These are phyloP conservation scores for Leptodactylus fuscus DNA, from an alignment of 2,113 vertebrate genomes.

Conservation along the genomic window DNA sequence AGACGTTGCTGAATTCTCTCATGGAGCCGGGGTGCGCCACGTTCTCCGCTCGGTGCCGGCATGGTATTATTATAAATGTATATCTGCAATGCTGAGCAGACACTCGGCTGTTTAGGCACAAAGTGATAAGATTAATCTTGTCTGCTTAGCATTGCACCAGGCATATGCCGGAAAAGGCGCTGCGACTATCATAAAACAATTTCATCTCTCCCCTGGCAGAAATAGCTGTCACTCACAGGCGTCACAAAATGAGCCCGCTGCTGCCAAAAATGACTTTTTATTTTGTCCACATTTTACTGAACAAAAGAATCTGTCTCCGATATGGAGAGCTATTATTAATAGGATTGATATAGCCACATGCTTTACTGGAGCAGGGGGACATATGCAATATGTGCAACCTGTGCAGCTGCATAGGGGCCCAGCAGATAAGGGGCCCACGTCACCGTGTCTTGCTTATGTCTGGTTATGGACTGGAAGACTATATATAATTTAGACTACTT, in stretches of 20 bases:
- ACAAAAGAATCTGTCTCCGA: neutral
- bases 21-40: neutral
- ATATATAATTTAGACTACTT: too few relatives aligned
- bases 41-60: neutral
- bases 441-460: too few relatives aligned
- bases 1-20: neutral
- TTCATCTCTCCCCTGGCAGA: slow-evolving; percentile 23
- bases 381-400: neutral
- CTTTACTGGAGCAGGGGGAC: neutral
- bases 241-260: neutral
- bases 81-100: neutral
- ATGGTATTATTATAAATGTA: slow-evolving; percentile 17
- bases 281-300: neutral
- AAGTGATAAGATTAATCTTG: slow-evolving; percentile 24
- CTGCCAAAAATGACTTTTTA: neutral
- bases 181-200: slow-evolving; percentile 1
- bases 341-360: neutral
- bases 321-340: neutral
- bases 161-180: neutral
- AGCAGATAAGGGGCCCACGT: too few relatives aligned
- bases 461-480: too few relatives aligned
- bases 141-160: slow-evolving; percentile 26
- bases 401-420: neutral
- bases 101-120: neutral
- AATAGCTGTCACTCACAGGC: slow-evolving; percentile 15